Evolutionary conservation across 2,797 vertebrate species (phyloP).

Genomic region (Acropternis orthonyx): DNA sequence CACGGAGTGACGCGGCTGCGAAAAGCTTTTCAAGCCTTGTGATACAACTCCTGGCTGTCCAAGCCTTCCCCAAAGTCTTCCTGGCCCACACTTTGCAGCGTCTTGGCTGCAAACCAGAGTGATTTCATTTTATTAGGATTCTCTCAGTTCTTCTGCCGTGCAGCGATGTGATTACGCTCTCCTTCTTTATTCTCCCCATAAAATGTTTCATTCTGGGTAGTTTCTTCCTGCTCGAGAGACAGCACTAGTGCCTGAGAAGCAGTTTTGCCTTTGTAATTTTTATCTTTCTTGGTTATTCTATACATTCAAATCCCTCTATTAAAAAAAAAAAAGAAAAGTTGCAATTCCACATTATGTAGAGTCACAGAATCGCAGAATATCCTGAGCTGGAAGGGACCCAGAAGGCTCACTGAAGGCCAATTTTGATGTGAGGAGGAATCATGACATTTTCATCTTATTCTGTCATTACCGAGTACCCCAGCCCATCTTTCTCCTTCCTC

Average conservation of each 20-base stretch:
- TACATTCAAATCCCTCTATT: neutral
- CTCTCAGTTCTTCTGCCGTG: neutral
- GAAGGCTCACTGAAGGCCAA: neutral
- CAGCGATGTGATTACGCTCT: neutral
- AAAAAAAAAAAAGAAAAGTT: neutral
- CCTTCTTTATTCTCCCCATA: neutral
- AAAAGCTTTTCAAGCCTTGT: neutral
- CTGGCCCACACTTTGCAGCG: fast-evolving
- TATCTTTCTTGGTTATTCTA: neutral
- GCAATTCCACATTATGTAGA: neutral
- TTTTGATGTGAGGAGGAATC: neutral
- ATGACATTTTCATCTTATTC: neutral
- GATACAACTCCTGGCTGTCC: neutral
- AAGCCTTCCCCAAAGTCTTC: neutral
- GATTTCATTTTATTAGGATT: neutral
- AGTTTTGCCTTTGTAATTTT: neutral
- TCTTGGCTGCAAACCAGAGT: neutral
- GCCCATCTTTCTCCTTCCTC: neutral
- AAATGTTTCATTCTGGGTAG: neutral
- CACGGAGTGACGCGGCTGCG: neutral
- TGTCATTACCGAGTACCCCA: neutral
- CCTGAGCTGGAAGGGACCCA: neutral
- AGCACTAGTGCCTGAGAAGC: neutral
- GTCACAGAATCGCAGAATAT: neutral
- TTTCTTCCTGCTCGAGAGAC: neutral